Evolutionary conservation across 1,140 invertebrate species (phyloP).

Genomic region (Phymorhynchus buccinoides): DNA sequence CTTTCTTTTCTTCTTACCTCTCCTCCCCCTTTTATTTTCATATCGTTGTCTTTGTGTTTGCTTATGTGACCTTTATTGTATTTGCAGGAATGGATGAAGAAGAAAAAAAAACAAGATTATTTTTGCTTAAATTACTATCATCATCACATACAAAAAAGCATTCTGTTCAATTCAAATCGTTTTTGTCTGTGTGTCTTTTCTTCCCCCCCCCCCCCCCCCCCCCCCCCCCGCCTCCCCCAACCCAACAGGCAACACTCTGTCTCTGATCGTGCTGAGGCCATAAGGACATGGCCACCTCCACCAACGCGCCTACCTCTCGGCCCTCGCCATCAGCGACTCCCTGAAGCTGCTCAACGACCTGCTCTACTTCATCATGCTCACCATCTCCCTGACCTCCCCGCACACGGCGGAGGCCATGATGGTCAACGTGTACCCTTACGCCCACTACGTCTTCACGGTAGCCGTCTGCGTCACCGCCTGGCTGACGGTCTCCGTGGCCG

Average conservation of each 20-base stretch:
- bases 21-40: no score
- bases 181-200: not conserved
- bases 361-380: slow-evolving; percentile 80
- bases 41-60: no score
- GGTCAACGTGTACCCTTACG: slow-evolving; percentile 70
- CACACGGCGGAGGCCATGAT: slow-evolving; percentile 59
- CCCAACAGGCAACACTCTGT: slow-evolving; percentile 78
- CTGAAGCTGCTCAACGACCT: slow-evolving; percentile 83
- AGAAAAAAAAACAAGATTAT: not conserved
- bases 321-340: slow-evolving; percentile 83
- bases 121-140: not conserved
- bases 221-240: no score
- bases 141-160: not conserved
- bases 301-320: slow-evolving; percentile 81
- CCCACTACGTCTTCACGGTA: slow-evolving; percentile 72
- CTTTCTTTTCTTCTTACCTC: no score
- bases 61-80: no score
- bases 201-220: no score
- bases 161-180: not conserved
- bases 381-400: slow-evolving; percentile 68
- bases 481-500: slow-evolving; percentile 92
- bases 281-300: not conserved
- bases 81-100: no score
- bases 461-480: slow-evolving; percentile 81
- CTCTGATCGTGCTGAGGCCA: slow-evolving; percentile 81